Conservation (phyloP, 1,140 invertebrate species). For the Rhyacophila brunnea region DNA sequence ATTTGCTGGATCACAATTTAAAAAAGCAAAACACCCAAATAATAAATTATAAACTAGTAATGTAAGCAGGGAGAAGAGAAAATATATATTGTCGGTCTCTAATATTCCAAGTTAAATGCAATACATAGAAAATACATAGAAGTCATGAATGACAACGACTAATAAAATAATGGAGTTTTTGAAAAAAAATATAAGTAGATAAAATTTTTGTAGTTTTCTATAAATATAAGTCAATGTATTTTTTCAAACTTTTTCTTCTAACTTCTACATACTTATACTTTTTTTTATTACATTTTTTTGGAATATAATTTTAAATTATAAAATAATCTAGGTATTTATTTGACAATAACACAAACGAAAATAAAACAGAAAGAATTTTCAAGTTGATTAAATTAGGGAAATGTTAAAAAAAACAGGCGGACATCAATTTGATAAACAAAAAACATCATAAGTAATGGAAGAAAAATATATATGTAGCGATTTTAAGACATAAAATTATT, state of each 20-base stretch:
- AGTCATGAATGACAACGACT: too few species aligned
- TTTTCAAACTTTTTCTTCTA: too few species aligned
- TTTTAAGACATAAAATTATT: too few species aligned
- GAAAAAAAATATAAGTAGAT: too few species aligned
- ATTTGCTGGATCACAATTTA: constrained; percentile 15
- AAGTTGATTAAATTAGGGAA: constrained; percentile 10
- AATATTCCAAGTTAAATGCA: background rate
- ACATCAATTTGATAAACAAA: constrained; percentile 19
- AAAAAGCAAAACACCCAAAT: constrained; percentile 11
- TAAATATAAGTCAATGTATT: too few species aligned
- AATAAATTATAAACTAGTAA: background rate
- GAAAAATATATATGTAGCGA: too few species aligned
- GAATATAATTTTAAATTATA: constrained; percentile 27
- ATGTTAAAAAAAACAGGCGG: constrained; percentile 15
- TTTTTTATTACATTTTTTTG: background rate
- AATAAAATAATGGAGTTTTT: too few species aligned
- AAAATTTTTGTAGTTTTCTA: too few species aligned
- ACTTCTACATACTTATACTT: background rate
- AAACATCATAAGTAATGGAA: too few species aligned
- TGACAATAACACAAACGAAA: constrained; percentile 7
- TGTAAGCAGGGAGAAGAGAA: constrained; percentile 1
- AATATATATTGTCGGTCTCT: background rate
- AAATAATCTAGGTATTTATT: constrained; percentile 9
- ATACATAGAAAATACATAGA: background rate
- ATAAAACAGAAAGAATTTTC: constrained; percentile 23